Conservation (phyloP, 64 coral and sea anemone genomes). For the Pocillopora damicornis region DNA sequence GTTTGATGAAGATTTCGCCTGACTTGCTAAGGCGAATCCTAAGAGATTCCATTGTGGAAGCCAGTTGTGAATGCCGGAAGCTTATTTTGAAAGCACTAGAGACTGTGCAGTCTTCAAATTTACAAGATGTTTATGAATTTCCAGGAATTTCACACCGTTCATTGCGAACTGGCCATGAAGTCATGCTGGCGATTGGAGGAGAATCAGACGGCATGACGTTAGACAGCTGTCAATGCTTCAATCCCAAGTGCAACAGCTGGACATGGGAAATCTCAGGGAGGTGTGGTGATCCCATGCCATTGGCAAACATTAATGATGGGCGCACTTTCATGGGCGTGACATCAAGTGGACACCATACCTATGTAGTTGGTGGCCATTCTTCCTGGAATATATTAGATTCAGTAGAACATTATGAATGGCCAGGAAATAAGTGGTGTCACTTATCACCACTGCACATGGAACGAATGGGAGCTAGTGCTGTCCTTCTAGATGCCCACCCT, state of each 20-base stretch:
- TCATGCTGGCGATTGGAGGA: constrained; percentile 72
- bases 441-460: constrained; percentile 48
- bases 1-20: constrained; percentile 27
- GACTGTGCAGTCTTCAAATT: constrained; percentile 33
- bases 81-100: constrained; percentile 60
- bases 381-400: constrained; percentile 57
- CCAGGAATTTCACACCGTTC: constrained; percentile 40
- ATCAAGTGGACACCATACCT: constrained; percentile 50
- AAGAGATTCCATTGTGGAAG: constrained; percentile 36
- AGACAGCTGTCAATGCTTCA: constrained; percentile 53
- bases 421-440: constrained; percentile 65
- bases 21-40: constrained; percentile 32
- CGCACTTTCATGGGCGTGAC: constrained; percentile 28
- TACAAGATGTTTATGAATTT: constrained; percentile 50
- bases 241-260: constrained; percentile 32
- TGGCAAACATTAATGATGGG: constrained; percentile 37
- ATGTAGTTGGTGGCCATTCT: constrained; percentile 66
- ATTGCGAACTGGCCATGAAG: constrained; percentile 32
- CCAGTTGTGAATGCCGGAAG: constrained; percentile 49
- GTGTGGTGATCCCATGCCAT: neutral
- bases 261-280: constrained; percentile 17
- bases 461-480: constrained; percentile 60
- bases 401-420: constrained; percentile 76
- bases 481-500: constrained; percentile 31
- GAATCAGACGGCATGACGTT: constrained; percentile 63